Conservation (phyloP, 2,797 vertebrate species). For the Podarcis siculus region DNA sequence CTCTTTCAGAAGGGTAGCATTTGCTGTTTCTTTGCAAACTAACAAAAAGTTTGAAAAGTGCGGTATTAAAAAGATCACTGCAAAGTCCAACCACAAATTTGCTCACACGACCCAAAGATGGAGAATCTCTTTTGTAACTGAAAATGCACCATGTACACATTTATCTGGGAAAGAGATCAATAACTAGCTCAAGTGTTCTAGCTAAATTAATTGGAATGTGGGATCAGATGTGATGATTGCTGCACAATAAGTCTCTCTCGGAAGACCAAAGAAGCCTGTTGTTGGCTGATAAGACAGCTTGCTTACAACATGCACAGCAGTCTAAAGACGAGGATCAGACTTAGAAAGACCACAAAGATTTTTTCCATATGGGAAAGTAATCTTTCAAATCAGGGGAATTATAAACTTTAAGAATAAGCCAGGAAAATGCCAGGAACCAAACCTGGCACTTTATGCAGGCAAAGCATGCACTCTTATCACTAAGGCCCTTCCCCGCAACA, state of each 20-base stretch:
- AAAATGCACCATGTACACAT: background rate
- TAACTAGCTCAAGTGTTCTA: background rate
- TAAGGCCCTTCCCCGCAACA: no score
- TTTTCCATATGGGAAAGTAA: background rate
- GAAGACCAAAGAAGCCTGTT: constrained; percentile 11
- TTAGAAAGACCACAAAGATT: background rate
- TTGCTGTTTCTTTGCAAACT: background rate
- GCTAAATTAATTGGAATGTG: background rate
- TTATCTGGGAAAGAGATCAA: constrained; percentile 21
- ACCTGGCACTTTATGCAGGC: no score
- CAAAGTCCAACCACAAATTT: background rate
- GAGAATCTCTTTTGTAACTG: constrained; percentile 29
- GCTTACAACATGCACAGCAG: background rate
- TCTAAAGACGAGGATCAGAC: background rate
- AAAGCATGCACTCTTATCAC: no score
- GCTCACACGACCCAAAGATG: background rate
- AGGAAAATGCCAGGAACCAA: no score
- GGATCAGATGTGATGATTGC: constrained; percentile 27
- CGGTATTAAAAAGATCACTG: background rate
- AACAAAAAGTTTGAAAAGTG: background rate
- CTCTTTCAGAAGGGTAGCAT: constrained; percentile 27
- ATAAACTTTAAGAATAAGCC: background rate
- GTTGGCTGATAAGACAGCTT: background rate
- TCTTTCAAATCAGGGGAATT: background rate
- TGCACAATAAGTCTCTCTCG: constrained; percentile 1